Conservation (phyloP, 2,888 invertebrate genomes). For the Eustalomyia histrio region DNA sequence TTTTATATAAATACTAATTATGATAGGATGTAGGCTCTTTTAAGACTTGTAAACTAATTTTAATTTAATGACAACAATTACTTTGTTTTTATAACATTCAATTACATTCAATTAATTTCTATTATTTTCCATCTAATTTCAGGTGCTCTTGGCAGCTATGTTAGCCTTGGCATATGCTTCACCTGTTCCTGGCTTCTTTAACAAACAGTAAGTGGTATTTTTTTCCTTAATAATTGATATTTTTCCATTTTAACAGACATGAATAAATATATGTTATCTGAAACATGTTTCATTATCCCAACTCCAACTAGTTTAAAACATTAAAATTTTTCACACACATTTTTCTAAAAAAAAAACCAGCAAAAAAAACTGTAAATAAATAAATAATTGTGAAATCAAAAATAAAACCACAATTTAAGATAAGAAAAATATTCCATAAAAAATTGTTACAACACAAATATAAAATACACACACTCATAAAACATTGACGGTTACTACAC, state of each 20-base stretch:
- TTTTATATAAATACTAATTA: background rate
- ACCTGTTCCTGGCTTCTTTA: slow-evolving; percentile 75
- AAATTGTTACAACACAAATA: background rate
- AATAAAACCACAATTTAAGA: background rate
- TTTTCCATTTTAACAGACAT: background rate
- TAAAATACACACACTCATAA: too few relatives aligned
- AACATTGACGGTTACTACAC: too few relatives aligned
- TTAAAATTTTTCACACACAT: background rate
- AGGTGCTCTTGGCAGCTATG: slow-evolving; percentile 73
- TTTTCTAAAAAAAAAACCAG: background rate
- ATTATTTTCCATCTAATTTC: background rate
- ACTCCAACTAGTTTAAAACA: background rate
- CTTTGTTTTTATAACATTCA: too few relatives aligned
- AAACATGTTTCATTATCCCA: background rate
- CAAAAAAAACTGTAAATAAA: too few relatives aligned
- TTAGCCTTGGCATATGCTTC: slow-evolving; percentile 74
- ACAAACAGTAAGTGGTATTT: slow-evolving; percentile 76
- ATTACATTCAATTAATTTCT: background rate
- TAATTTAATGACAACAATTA: background rate
- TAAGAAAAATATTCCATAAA: background rate
- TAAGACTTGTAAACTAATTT: background rate
- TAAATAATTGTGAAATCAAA: slow-evolving; percentile 5
- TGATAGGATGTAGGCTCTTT: background rate
- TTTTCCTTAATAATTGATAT: background rate
- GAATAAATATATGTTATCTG: background rate